These are phyloP conservation scores for Eupeodes corollae DNA, from an alignment of 1,140 invertebrate genomes.

Conservation along the genomic window DNA sequence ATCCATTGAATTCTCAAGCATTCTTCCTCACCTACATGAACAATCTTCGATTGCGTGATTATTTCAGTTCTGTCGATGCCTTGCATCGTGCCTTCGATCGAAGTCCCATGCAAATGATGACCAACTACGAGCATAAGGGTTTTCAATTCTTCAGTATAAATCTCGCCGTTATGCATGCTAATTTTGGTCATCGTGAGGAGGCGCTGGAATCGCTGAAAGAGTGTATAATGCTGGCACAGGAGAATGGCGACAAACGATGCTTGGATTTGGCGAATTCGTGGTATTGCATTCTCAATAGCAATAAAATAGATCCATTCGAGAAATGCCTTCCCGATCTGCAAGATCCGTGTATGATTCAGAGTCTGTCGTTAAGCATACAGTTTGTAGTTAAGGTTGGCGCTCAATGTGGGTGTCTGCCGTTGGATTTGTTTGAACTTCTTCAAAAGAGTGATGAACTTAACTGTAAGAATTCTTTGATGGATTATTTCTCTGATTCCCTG, in stretches of 20 bases:
- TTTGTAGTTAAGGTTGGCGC: slow-evolving; percentile 45
- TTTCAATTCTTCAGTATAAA: slow-evolving; percentile 83
- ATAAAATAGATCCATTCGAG: slow-evolving; percentile 31
- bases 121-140: slow-evolving; percentile 52
- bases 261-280: slow-evolving; percentile 75
- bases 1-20: slow-evolving; percentile 75
- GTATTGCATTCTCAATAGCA: slow-evolving; percentile 54
- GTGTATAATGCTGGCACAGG: slow-evolving; percentile 77
- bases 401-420: slow-evolving; percentile 26
- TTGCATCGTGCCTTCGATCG: slow-evolving; percentile 79
- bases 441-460: slow-evolving; percentile 76
- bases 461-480: slow-evolving; percentile 69
- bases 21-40: slow-evolving; percentile 87
- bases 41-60: slow-evolving; percentile 74
- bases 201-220: slow-evolving; percentile 69
- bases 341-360: slow-evolving; percentile 48
- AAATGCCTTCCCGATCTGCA: slow-evolving; percentile 11
- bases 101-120: slow-evolving; percentile 43
- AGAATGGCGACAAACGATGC: slow-evolving; percentile 72
- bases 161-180: slow-evolving; percentile 73
- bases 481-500: slow-evolving; percentile 65
- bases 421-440: slow-evolving; percentile 54
- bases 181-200: slow-evolving; percentile 74
- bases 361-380: slow-evolving; percentile 52
- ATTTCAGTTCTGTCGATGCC: slow-evolving; percentile 70